Conservation (phyloP, 2,797 vertebrate species). For the Micromesistius poutassou region DNA sequence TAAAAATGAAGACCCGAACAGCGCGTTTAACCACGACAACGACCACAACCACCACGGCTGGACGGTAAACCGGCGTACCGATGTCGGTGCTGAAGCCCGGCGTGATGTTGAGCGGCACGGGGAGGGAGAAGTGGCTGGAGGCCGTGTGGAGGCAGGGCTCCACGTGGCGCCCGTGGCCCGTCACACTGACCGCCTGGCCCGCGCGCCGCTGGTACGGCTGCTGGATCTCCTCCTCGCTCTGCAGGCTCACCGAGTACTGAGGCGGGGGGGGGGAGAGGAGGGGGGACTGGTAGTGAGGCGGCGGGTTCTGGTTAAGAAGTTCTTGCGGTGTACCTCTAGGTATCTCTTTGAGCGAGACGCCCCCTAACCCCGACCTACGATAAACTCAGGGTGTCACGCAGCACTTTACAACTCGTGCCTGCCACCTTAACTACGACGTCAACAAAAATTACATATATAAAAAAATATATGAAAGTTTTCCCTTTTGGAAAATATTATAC, state of each 20-base stretch:
- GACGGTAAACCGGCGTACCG: not conserved
- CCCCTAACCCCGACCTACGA: not conserved
- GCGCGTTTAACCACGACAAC: no score
- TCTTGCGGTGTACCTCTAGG: no score
- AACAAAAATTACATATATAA: no score
- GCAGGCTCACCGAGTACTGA: constrained; percentile 94
- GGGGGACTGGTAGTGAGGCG: no score
- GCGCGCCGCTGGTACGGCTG: constrained; percentile 84
- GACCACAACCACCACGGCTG: not conserved
- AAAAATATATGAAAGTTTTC: no score
- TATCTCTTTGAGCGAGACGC: no score
- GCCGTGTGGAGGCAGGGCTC: constrained; percentile 95
- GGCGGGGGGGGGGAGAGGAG: not conserved
- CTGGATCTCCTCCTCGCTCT: constrained; percentile 92
- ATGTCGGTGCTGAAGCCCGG: constrained; percentile 92
- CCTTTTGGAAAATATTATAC: no score
- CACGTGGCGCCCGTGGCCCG: constrained; percentile 87
- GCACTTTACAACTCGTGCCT: no score
- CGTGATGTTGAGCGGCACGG: constrained; percentile 90
- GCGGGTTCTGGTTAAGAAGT: no score
- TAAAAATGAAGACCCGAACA: no score
- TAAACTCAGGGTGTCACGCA: not conserved
- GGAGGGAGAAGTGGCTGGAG: constrained; percentile 91
- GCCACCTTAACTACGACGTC: no score
- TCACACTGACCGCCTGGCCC: constrained; percentile 78